Evolutionary conservation across 1,140 invertebrate genomes (phyloP).

Genomic region (Apis dorsata): DNA sequence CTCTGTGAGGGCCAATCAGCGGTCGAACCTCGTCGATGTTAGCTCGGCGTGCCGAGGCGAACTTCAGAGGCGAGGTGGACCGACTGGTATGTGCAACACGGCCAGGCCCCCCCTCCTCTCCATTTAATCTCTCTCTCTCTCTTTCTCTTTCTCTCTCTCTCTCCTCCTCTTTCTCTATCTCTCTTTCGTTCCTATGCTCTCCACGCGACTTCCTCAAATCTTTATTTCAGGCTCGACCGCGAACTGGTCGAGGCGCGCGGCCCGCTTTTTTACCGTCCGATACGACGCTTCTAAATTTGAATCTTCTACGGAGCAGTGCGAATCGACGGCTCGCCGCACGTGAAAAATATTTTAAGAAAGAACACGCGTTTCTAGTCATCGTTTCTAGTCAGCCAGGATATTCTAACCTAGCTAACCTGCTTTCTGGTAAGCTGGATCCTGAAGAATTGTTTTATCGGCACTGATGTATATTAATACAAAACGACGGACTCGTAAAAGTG

Average conservation of each 20-base stretch:
- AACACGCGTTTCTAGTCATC: slow-evolving; percentile 72
- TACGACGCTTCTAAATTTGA: slow-evolving; percentile 71
- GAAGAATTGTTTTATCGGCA: neutral
- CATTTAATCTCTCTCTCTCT: neutral
- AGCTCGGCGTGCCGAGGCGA: slow-evolving; percentile 52
- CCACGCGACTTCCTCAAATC: slow-evolving; percentile 70
- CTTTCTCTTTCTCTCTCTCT: neutral
- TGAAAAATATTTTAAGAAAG: slow-evolving; percentile 71
- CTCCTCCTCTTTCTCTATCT: slow-evolving; percentile 39
- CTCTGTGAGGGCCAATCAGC: slow-evolving; percentile 70
- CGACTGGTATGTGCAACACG: slow-evolving; percentile 66
- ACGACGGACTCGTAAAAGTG: slow-evolving; percentile 3
- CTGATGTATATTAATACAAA: neutral
- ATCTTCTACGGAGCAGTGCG: slow-evolving; percentile 59
- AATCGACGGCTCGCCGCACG: slow-evolving; percentile 53
- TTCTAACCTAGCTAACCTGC: slow-evolving; percentile 59
- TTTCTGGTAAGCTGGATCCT: slow-evolving; percentile 14
- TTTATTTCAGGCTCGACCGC: slow-evolving; percentile 73
- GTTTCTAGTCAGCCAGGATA: slow-evolving; percentile 66
- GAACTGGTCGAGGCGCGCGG: slow-evolving; percentile 70
- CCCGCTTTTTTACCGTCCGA: slow-evolving; percentile 70
- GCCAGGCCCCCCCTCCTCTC: slow-evolving; percentile 46
- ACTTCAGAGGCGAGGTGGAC: slow-evolving; percentile 66
- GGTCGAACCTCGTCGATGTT: slow-evolving; percentile 44
- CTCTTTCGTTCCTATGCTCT: slow-evolving; percentile 54